Base-by-base conservation (phyloP, 1,140 invertebrate genomes). In the Drosophila melanogaster region DNA sequence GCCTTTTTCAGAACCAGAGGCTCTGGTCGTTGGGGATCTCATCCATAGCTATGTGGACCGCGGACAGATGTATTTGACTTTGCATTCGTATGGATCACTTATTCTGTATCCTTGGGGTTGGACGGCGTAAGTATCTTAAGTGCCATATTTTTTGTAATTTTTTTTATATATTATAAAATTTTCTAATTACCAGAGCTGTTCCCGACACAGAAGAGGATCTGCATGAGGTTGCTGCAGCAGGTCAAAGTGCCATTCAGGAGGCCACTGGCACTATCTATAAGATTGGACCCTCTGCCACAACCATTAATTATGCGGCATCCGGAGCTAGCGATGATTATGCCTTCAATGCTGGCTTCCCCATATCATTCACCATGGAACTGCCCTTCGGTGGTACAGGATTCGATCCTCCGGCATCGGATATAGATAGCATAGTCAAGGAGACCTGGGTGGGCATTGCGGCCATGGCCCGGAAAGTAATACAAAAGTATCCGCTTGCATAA, bases 1-100 rank as follows among this genome's bases (percentile, higher is more conserved):
- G n/a, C 79, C 95, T 0, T 96, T 96, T 78, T 97, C 96, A 0
- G 96, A 97, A 92, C 90, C 93, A 0, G 96, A 97, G 91, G 93
- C 86, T 12, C 26, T 92, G n/a, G 74, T 93, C 1, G 84, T 94
- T 62, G 90, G 92, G 33, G 92, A 94, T 73, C 85, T 92, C 0
- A 87, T 93, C 0, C 65, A 86, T 1, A 92, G 93, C 3, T 90
- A 95, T 37, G 92, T 93, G 6, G 78, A 92, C 2, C 91, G 93
- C 1, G 92, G 95, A 8, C 93, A 94, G 47, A 92, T 95, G 43
- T 96, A 96, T 75, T 90, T 96, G 7, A 94, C 95, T 0, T 77
- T 96, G 14, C 96, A 97, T 65, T 94, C 94, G 47, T 94, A 93
- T 77, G 95, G 95, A 22, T 93, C 94, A 64, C 94, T 94, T 73